Percentiles rank a stretch among this genome's conserved stretches.
Evolutionary conservation across 2,113 vertebrate genomes (phyloP).

Genomic region (Laterallus jamaicensis): DNA sequence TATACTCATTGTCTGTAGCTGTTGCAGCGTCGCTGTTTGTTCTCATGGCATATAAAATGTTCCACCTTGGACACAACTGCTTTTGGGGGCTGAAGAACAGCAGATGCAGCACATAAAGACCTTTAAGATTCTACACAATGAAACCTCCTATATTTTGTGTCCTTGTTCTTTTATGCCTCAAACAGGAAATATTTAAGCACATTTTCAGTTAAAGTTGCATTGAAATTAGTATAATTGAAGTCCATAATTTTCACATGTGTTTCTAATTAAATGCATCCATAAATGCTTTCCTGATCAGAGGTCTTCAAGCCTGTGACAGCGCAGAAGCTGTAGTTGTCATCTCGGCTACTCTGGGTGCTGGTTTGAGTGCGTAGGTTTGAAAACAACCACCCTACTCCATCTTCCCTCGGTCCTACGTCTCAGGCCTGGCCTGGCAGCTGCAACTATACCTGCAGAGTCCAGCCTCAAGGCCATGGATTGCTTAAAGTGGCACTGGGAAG

Average conservation of each 20-base stretch:
- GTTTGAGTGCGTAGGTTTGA: neutral
- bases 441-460: neutral
- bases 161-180: constrained; percentile 34
- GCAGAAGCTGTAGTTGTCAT: neutral
- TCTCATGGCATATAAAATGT: constrained; percentile 21
- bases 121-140: constrained; percentile 19
- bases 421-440: neutral
- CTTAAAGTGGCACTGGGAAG: neutral
- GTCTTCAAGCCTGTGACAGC: neutral
- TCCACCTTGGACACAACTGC: constrained; percentile 39
- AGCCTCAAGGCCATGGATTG: neutral
- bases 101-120: constrained; percentile 11
- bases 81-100: neutral
- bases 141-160: constrained; percentile 7
- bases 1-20: constrained; percentile 33
- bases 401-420: neutral
- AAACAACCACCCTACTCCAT: neutral
- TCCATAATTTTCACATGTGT: constrained; percentile 27
- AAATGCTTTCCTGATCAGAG: constrained; percentile 34
- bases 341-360: neutral
- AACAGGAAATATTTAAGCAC: constrained; percentile 52
- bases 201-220: constrained; percentile 49
- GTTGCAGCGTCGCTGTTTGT: neutral
- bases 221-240: constrained; percentile 31
- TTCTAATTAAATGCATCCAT: constrained; percentile 25